Evolutionary conservation across 2,888 invertebrate genomes (phyloP).

Genomic region (Catocala sponsa): DNA sequence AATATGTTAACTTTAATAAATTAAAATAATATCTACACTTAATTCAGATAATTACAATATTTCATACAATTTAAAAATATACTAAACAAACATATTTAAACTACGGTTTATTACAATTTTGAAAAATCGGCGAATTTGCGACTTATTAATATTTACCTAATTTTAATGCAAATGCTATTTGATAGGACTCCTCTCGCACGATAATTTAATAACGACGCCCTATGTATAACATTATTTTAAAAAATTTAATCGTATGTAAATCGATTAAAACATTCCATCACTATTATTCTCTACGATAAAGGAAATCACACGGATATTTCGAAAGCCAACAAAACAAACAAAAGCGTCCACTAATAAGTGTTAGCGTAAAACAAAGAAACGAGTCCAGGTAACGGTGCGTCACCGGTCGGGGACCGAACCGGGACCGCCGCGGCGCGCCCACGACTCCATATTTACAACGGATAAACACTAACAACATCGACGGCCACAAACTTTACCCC

Average conservation of each 20-base stretch:
- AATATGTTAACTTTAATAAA: slow-evolving; percentile 49
- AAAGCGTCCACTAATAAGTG: slow-evolving; percentile 82
- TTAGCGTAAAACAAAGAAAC: slow-evolving; percentile 76
- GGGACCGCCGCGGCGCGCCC: slow-evolving; percentile 47
- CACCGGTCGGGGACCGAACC: slow-evolving; percentile 53
- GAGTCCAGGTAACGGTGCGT: slow-evolving; percentile 63
- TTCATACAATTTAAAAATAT: slow-evolving; percentile 31
- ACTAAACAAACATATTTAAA: slow-evolving; percentile 23
- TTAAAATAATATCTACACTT: slow-evolving; percentile 54
- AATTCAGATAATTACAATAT: slow-evolving; percentile 51
- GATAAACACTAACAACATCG: slow-evolving; percentile 57
- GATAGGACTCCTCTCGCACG: slow-evolving; percentile 51
- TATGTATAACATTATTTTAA: slow-evolving; percentile 42
- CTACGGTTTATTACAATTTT: slow-evolving; percentile 39
- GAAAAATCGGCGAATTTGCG: slow-evolving; percentile 34
- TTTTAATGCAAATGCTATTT: slow-evolving; percentile 44
- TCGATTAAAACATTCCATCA: slow-evolving; percentile 82
- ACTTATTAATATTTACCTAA: slow-evolving; percentile 45
- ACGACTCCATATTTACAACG: slow-evolving; percentile 65
- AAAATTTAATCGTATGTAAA: slow-evolving; percentile 62
- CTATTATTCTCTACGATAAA: slow-evolving; percentile 79
- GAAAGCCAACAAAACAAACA: slow-evolving; percentile 85
- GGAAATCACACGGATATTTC: slow-evolving; percentile 85
- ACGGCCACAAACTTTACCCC: slow-evolving; percentile 53
- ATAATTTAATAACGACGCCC: slow-evolving; percentile 42